A percentile compares a stretch with the other conserved stretches of the same genome.
phyloP scores from a whole-genome alignment of 2,797 vertebrate genomes.

The Gymnopithys bicolor region DNA sequence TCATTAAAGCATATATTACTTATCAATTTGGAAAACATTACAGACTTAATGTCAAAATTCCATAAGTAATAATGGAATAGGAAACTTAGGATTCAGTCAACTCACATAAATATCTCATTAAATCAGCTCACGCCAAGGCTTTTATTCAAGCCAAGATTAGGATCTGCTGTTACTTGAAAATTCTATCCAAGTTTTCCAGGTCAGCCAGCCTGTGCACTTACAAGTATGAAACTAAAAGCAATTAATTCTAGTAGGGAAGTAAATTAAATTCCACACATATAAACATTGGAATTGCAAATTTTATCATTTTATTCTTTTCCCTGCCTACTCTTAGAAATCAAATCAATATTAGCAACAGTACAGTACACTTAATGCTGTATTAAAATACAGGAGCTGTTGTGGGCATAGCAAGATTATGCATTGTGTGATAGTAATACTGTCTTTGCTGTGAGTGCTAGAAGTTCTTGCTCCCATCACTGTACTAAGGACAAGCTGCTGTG shows the following conservation, averaged over 20 bases:
- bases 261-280: not conserved
- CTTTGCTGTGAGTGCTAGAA: not conserved
- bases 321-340: not conserved
- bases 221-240: not conserved
- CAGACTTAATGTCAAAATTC: not conserved
- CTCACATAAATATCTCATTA: not conserved
- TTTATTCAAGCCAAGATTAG: conserved; percentile 22
- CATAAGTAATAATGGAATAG: not conserved
- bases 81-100: not conserved
- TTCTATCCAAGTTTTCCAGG: conserved; percentile 7
- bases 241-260: not conserved
- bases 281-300: not conserved
- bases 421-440: not conserved
- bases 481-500: not conserved
- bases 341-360: not conserved
- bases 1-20: not conserved
- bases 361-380: not conserved
- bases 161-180: conserved; percentile 14
- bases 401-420: not conserved
- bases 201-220: not conserved
- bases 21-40: not conserved
- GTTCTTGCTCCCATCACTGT: not conserved
- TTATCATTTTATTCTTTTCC: not conserved
- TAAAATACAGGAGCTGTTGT: not conserved
- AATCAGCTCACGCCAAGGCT: not conserved